Conservation (phyloP, 2,113 vertebrate species). For the Dryoscopus gambensis region DNA sequence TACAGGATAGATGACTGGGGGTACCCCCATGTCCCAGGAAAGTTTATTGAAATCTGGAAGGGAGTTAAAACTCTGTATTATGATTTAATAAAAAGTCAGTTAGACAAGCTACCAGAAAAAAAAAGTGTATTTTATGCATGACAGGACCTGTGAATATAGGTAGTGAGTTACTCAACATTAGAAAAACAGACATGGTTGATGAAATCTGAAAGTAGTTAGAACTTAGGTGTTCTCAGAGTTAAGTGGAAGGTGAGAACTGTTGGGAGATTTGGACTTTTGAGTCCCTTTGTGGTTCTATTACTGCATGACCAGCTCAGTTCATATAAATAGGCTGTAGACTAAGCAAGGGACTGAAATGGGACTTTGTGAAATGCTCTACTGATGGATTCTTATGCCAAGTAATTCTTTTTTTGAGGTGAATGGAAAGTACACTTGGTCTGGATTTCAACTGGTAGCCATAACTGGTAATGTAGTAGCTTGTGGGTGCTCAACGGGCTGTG, state of each 20-base stretch:
- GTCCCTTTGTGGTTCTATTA: not conserved
- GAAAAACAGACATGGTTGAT: not conserved
- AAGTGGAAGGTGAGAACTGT: not conserved
- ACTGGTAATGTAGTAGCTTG: not conserved
- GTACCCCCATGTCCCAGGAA: not conserved
- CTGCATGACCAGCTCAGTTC: not conserved
- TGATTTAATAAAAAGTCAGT: not conserved
- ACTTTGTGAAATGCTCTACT: not conserved
- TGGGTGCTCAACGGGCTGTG: not conserved
- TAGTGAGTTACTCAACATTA: fast-evolving
- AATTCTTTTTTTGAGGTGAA: not conserved
- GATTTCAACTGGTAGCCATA: not conserved
- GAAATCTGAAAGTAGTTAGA: not conserved
- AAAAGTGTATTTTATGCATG: not conserved
- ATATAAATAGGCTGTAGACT: not conserved
- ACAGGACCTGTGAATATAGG: not conserved
- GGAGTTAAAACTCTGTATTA: not conserved
- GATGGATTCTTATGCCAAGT: not conserved
- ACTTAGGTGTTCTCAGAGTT: not conserved
- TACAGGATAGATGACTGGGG: not conserved
- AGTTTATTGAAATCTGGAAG: not conserved
- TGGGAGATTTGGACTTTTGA: not conserved
- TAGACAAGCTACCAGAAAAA: not conserved
- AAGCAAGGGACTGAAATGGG: not conserved
- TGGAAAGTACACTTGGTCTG: not conserved